A percentile compares a stretch with the other conserved stretches of the same genome.
phyloP scores from a whole-genome alignment of 1,140 invertebrate species.

The Euschistus heros region DNA sequence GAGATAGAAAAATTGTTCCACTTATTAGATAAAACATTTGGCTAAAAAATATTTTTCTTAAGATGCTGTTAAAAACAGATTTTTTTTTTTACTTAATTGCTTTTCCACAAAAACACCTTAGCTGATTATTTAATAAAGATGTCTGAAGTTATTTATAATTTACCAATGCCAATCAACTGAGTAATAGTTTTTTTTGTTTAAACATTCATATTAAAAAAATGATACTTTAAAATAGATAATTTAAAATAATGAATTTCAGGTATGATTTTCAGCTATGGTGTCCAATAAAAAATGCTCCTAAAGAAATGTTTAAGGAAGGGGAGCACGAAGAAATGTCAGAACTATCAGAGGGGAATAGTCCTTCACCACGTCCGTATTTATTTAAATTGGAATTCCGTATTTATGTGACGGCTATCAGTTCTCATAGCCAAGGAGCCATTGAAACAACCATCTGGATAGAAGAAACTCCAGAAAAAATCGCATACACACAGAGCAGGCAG shows the following conservation, averaged over 20 bases:
- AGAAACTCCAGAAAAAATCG: background rate
- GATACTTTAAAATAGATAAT: too few species aligned
- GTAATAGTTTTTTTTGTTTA: too few species aligned
- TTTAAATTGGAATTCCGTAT: background rate
- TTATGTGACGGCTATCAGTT: background rate
- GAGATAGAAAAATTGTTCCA: too few species aligned
- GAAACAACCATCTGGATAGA: background rate
- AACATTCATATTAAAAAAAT: too few species aligned
- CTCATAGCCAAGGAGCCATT: background rate
- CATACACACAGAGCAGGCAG: conserved; percentile 1
- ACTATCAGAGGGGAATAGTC: background rate
- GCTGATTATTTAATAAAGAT: too few species aligned
- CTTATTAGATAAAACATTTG: too few species aligned
- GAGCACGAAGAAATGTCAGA: background rate
- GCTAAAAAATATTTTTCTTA: too few species aligned
- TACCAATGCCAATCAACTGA: too few species aligned
- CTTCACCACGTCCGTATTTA: background rate
- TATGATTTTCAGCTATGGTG: conserved; percentile 2
- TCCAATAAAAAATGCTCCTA: background rate
- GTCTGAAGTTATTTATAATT: too few species aligned
- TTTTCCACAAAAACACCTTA: too few species aligned
- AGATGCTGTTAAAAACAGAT: too few species aligned
- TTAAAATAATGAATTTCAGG: background rate
- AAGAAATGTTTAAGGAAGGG: conserved; percentile 2
- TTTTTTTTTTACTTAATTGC: too few species aligned